These are phyloP conservation scores for Lucinisca nassula DNA, from an alignment of 2,888 invertebrate genomes.

Conservation along the genomic window DNA sequence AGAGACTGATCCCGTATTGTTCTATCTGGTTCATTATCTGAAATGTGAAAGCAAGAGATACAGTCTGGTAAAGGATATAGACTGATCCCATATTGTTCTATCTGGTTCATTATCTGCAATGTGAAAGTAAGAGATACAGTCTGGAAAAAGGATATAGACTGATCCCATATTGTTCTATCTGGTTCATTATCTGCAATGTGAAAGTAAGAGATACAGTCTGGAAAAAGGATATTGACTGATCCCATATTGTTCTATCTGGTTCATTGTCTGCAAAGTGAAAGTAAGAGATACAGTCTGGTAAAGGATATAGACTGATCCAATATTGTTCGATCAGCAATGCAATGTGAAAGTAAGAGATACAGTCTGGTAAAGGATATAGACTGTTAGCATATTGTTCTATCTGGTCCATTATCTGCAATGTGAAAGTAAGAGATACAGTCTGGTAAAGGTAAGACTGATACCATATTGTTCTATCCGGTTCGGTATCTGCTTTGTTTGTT, in stretches of 20 bases:
- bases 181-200: not conserved
- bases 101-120: slow-evolving; percentile 94
- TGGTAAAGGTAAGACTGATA: not conserved
- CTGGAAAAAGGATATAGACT: not conserved
- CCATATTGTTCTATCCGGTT: slow-evolving; percentile 90
- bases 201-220: not conserved
- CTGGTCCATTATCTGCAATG: slow-evolving; percentile 94
- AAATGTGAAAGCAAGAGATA: slow-evolving; percentile 16
- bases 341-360: slow-evolving; percentile 87
- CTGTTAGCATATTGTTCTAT: slow-evolving; percentile 96
- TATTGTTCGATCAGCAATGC: slow-evolving; percentile 88
- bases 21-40: slow-evolving; percentile 93
- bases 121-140: slow-evolving; percentile 22
- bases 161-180: slow-evolving; percentile 7
- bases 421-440: slow-evolving; percentile 6
- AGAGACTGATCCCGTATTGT: slow-evolving; percentile 20
- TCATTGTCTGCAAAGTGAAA: not conserved
- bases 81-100: slow-evolving; percentile 96
- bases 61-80: slow-evolving; percentile 92
- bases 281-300: slow-evolving; percentile 96
- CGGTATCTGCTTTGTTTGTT: slow-evolving; percentile 92
- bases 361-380: slow-evolving; percentile 98
- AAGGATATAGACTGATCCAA: slow-evolving; percentile 96
- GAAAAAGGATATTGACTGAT: not conserved
- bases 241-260: slow-evolving; percentile 7